Evolutionary conservation across 1,140 invertebrate species (phyloP), one percentile per base, ranked within the genome.

Genomic region (Polypedilum pembai): DNA sequence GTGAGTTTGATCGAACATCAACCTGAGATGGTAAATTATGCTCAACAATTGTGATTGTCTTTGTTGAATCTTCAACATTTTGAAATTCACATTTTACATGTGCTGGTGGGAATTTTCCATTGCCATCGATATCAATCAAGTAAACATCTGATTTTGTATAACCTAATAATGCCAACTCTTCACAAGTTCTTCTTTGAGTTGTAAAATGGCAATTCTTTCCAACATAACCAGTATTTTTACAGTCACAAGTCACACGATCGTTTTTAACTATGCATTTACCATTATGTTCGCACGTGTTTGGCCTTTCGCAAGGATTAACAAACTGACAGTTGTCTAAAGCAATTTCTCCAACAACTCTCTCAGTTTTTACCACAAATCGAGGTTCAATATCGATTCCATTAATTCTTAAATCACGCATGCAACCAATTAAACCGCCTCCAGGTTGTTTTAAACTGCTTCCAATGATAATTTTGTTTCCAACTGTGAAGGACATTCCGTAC

Each of bases 191-290:
- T 75, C 92, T 88, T 79, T 93, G 94, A 74, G 91, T 87, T 8
- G 95, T 91, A 79, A 97, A 98, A 80, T 97, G 94, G 78, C 95
- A 98, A 79, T 96, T 95, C 80, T 93, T 93, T 41, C 95, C 95
- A 65, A 92, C 93, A 75, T 92, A 92, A 1, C 91, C 93, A 7
- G 93, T 95, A 73, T 90, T 90, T 15, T 88, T 90, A 82, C 95
- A 98, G 77, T 96, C 92, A 80, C 95, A 98, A 3, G 89, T 91
- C 15, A 95, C 88, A 74, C 89, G 85, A 76, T 95, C 93, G 81
- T 95, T 92, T 78, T 93, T 90, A 0, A 96, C 92, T 10, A 92
- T 91, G 81, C 94, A 98, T 77, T 91, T 90, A 0, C 94, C 94
- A 2, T 90, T 92, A 79, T 98, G 94, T 80, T 96, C 92, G 79